These are phyloP conservation scores for Periplaneta americana DNA, from an alignment of 1,140 invertebrate species.

Conservation along the genomic window DNA sequence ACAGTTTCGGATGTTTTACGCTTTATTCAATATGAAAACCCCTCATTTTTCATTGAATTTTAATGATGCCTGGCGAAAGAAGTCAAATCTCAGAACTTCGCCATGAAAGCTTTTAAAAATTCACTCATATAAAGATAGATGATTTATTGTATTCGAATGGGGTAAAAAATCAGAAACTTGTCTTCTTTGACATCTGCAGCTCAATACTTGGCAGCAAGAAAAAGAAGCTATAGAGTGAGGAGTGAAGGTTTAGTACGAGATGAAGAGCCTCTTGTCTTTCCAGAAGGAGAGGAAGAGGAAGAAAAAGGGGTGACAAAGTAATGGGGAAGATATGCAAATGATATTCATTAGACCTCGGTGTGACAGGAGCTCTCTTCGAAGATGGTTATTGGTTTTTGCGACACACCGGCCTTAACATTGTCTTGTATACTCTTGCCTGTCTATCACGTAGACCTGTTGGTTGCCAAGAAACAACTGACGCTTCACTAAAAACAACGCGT, in stretches of 20 bases:
- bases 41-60: no score
- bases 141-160: neutral
- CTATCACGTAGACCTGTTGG: neutral
- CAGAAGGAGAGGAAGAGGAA: neutral
- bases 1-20: no score
- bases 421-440: neutral
- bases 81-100: no score
- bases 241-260: no score
- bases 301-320: slow-evolving; percentile 9
- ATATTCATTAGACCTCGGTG: slow-evolving; percentile 7
- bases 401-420: neutral
- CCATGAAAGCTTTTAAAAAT: no score
- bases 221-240: neutral
- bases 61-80: no score
- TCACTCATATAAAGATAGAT: neutral
- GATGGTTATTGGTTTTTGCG: slow-evolving; percentile 7
- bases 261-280: neutral
- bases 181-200: neutral
- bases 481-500: no score
- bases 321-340: slow-evolving; percentile 14
- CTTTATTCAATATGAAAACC: no score
- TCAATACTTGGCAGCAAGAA: neutral
- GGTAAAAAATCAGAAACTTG: neutral
- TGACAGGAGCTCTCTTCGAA: neutral
- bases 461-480: no score